phyloP scores from a whole-genome alignment of 2,113 vertebrate species.

The Coptodon rendalli region DNA sequence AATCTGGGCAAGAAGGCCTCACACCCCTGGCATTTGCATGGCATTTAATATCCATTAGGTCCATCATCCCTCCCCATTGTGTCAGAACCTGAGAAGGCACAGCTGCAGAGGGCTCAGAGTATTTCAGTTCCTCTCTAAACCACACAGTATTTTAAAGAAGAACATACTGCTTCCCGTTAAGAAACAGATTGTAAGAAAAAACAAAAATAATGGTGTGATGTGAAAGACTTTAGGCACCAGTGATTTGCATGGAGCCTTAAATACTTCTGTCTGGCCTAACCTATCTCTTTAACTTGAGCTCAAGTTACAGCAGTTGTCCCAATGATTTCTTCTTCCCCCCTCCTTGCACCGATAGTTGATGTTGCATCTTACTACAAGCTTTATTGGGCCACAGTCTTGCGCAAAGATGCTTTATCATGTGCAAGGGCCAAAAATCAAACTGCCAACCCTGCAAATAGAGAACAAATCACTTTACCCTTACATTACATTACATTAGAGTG shows the following conservation, averaged over 20 bases:
- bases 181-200: background rate
- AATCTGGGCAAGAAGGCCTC: background rate
- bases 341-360: background rate
- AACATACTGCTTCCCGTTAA: background rate
- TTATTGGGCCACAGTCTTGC: background rate
- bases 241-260: background rate
- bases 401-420: background rate
- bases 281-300: background rate
- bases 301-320: background rate
- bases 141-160: background rate
- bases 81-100: background rate
- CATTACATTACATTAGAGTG: background rate
- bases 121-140: background rate
- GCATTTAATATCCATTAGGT: conserved; percentile 21
- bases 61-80: background rate
- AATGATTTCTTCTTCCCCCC: rapidly evolving
- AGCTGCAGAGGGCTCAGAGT: background rate
- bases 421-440: background rate
- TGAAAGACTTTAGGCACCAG: background rate
- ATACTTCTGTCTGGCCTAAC: background rate
- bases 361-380: background rate
- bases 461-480: background rate
- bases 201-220: background rate
- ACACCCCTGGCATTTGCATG: conserved; percentile 37
- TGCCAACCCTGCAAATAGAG: background rate